These are phyloP conservation scores for Oenanthe oenanthe DNA, from an alignment of 2,113 vertebrate genomes.

Conservation along the genomic window DNA sequence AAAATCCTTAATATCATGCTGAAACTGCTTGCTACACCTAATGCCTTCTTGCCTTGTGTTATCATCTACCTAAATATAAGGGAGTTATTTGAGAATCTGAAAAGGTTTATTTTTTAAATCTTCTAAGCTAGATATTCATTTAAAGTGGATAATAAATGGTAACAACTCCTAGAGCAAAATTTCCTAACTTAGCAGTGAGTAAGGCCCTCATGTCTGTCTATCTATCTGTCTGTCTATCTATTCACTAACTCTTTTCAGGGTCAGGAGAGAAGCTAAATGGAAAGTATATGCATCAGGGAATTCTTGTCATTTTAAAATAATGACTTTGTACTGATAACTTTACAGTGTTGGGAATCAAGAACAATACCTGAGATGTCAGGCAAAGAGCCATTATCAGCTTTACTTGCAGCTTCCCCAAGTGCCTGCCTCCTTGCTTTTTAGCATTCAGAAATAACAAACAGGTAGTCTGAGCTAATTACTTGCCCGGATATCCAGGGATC, in stretches of 20 bases:
- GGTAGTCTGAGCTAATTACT: not conserved
- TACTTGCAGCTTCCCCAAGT: not conserved
- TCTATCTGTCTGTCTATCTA: rapidly evolving
- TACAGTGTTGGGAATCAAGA: not conserved
- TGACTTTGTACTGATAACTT: not conserved
- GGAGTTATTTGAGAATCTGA: not conserved
- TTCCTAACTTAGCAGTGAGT: not conserved
- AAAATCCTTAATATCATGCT: not conserved
- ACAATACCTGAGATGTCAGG: not conserved
- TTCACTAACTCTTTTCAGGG: not conserved
- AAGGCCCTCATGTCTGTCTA: not conserved
- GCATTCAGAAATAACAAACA: not conserved
- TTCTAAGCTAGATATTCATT: not conserved
- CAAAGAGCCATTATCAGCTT: not conserved
- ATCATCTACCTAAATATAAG: not conserved
- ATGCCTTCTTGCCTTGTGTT: not conserved
- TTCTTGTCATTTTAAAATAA: not conserved
- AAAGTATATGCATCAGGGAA: not conserved
- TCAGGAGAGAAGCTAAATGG: not conserved
- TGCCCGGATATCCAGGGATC: not conserved
- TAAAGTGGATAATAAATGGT: not conserved
- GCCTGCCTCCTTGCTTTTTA: not conserved
- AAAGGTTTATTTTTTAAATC: not conserved
- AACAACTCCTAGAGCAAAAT: not conserved
- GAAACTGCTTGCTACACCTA: not conserved